Base-by-base conservation (phyloP, 2,113 vertebrate species). In the Cyprinodon tularosa region DNA sequence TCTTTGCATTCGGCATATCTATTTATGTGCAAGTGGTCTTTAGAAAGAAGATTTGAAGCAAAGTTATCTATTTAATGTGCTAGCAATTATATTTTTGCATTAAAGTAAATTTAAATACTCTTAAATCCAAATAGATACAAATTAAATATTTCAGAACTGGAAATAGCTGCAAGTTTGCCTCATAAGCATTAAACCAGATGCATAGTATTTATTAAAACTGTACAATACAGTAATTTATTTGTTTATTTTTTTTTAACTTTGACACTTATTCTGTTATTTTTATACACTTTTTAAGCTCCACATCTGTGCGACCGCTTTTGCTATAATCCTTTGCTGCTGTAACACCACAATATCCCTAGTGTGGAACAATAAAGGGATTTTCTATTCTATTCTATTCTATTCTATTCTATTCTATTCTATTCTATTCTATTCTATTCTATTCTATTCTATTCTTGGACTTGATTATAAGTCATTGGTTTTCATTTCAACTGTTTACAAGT, bases 11-110 rank as follows among this genome's bases (percentile, higher is more conserved):
- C 37, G 12, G 37, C 13, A 7, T 13, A 66, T 8, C 3, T n/a
- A 77, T 74, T 71, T 77, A 67, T 40, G 45, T 15, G 4, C 53
- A 65, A 74, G 77, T 74, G 13, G 42, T 59, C 20, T 68, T 37
- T 85, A 13, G 57, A 71, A 62, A 44, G 76, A 5, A 39, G 50
- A 20, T 15, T n/a, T 7, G 10, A 57, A 57, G 20, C 50, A 8
- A 57, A 20, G 17, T 9, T 57, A 57, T 2, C 37, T 68, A 22
- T n/a, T 64, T 63, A 12, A 60, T 74, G 47, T 10, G 61, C 75
- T 9, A 64, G n/a, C 37, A 62, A 64, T 71, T 62, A 1, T 22
- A 4, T 38, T 45, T 77, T 72, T 17, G 29, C 74, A 42, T 42
- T 47, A 38, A 62, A 65, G 38, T 39, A 48, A 61, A n/a, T 10